Evolutionary conservation across 2,888 invertebrate species (phyloP).

Genomic region (Ormyrus thymus): DNA sequence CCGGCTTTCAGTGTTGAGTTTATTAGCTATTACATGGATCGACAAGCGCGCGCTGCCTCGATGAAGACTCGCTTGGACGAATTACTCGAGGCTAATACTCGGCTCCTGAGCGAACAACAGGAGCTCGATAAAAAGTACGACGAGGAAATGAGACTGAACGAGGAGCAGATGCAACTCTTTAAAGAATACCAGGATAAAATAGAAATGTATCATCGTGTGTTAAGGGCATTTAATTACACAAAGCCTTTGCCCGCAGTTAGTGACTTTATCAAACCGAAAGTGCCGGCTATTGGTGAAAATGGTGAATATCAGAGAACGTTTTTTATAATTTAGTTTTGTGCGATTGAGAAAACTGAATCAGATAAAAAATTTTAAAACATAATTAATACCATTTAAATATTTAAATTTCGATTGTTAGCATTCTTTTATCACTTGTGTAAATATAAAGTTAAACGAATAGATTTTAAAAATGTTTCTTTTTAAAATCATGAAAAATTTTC

Average conservation of each 20-base stretch:
- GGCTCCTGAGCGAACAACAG: conserved; percentile 87
- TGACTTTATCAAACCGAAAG: conserved; percentile 68
- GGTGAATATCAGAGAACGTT: no score
- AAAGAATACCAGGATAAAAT: conserved; percentile 78
- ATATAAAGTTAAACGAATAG: no score
- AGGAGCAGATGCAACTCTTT: conserved; percentile 80
- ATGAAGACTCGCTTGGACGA: conserved; percentile 87
- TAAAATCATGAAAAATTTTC: no score
- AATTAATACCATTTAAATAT: no score
- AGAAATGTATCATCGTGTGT: conserved; percentile 70
- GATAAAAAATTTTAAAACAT: no score
- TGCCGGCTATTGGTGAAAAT: neutral
- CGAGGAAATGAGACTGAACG: conserved; percentile 82
- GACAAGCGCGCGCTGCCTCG: conserved; percentile 87
- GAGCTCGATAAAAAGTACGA: conserved; percentile 86
- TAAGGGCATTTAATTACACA: conserved; percentile 67
- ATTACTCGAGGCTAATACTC: conserved; percentile 84
- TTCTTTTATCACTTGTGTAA: no score
- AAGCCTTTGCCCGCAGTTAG: conserved; percentile 68
- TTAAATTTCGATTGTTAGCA: no score
- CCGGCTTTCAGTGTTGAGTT: conserved; percentile 97
- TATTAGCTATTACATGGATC: conserved; percentile 93
- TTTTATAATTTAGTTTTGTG: no score
- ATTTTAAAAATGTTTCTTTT: no score
- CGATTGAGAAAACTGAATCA: no score